These are phyloP conservation scores for Apamea anceps DNA, from an alignment of 2,888 invertebrate genomes.

Conservation along the genomic window DNA sequence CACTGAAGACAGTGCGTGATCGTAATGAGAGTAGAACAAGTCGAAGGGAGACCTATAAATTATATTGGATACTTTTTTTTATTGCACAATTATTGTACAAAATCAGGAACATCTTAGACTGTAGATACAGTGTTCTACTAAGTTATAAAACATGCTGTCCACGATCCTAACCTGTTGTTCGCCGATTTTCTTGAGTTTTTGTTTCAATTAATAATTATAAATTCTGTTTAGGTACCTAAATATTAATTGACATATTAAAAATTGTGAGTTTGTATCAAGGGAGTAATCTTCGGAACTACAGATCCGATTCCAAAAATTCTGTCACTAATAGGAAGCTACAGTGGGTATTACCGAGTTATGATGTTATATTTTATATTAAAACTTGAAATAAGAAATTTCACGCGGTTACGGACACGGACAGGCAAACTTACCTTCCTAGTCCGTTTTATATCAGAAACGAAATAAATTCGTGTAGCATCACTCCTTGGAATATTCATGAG, in stretches of 20 bases:
- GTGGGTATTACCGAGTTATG: not conserved
- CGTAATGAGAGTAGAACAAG: slow-evolving; percentile 44
- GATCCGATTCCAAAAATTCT: not conserved
- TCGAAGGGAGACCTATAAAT: slow-evolving; percentile 38
- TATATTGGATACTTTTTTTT: slow-evolving; percentile 5
- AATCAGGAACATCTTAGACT: not conserved
- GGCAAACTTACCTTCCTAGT: not conserved
- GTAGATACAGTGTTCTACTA: too few species aligned
- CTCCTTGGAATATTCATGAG: slow-evolving; percentile 2
- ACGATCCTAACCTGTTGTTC: not conserved
- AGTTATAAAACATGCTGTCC: not conserved
- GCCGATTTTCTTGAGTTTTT: not conserved
- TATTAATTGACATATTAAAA: not conserved
- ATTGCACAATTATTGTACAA: slow-evolving; percentile 5
- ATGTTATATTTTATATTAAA: not conserved
- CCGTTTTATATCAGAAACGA: slow-evolving; percentile 1
- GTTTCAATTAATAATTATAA: not conserved
- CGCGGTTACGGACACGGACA: not conserved
- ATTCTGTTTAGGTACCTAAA: not conserved
- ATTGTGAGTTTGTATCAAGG: not conserved
- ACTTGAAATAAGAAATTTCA: not conserved
- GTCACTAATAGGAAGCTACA: not conserved
- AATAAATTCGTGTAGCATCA: too few species aligned
- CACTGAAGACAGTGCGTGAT: slow-evolving; percentile 19
- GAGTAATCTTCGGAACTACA: not conserved